Evolutionary conservation across 2,113 vertebrate species (phyloP), one percentile per base, ranked within the genome.

Genomic region (Sterrhoptilus dennistouni): DNA sequence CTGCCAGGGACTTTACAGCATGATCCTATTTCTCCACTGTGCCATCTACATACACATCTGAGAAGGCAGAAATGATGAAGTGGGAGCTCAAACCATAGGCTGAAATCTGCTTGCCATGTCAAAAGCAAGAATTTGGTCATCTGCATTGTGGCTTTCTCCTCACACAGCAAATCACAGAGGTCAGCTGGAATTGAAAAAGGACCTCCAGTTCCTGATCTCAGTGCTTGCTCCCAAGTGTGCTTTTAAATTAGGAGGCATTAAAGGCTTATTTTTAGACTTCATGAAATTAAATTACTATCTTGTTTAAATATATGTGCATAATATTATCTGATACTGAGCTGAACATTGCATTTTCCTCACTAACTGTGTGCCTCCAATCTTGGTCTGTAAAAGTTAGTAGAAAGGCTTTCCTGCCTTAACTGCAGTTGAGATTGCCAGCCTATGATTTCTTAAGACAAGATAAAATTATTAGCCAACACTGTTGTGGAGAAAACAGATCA

Each of bases 281-380:
- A 22, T 81, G 52, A 92, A 89, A 82, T 82, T 80, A 71, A 91
- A 89, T 75, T 8, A 70, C 68, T 13, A 28, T 59, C 40, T 60
- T 71, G 35, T 89, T 87, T 71, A 86, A 95, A 81, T 91, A 40
- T 47, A 68, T 89, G 42, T 81, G 52, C 76, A 91, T 92, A 83
- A 49, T 31, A 56, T 83, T 86, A 70, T 56, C 56, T 64, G 38
- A 45, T 38, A 66, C 42, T 74, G 44, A 94, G 21, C 21, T 50
- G 14, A 53, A 35, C 16, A 8, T 50, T 69, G 28, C 12, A 4
- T 72, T 90, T 75, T 79, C 21, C n/a, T 90, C 14, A 38, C 12
- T 50, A 42, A 72, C 65, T 61, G n/a, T 2, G 3, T 63, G 35
- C 6, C 50, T 93, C 15, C 9, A 12, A 2, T 65, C 35, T 57